These are phyloP conservation scores for Podotricha telesiphe DNA, from an alignment of 2,888 invertebrate species.

Conservation along the genomic window DNA sequence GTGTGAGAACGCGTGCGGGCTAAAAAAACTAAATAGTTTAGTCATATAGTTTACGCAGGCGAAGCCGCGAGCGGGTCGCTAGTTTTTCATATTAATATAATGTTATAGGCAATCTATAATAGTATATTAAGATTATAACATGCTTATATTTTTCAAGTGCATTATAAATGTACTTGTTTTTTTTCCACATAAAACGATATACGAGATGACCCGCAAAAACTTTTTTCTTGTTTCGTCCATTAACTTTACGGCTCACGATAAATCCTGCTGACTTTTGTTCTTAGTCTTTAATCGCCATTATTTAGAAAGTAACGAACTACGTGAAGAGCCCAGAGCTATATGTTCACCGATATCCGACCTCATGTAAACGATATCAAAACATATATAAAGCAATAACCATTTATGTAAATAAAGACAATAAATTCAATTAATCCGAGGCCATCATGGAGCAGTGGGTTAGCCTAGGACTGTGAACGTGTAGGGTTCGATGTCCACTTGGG, in stretches of 20 bases:
- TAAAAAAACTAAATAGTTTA: too few relatives aligned
- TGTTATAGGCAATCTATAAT: too few relatives aligned
- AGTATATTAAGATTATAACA: not conserved
- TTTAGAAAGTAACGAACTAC: conserved; percentile 40
- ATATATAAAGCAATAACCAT: not conserved
- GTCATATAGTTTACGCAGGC: too few relatives aligned
- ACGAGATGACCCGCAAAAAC: conserved; percentile 57
- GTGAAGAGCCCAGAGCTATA: conserved; percentile 12
- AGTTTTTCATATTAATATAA: too few relatives aligned
- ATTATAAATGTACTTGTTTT: conserved; percentile 1
- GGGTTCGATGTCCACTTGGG: too few relatives aligned
- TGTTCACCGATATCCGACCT: not conserved
- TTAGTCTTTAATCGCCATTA: conserved; percentile 45
- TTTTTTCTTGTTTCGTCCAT: conserved; percentile 73
- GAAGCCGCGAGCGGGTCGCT: too few relatives aligned
- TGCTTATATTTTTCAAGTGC: not conserved
- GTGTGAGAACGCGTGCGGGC: too few relatives aligned
- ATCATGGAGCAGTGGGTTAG: too few relatives aligned
- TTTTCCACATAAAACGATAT: conserved; percentile 38
- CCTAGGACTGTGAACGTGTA: too few relatives aligned
- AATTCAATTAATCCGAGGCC: too few relatives aligned
- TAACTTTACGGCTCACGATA: conserved; percentile 70
- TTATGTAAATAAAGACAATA: too few relatives aligned
- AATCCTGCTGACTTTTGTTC: conserved; percentile 66
- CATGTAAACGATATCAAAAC: not conserved